These are phyloP conservation scores for Ctenochaetus hawaiiensis DNA, from an alignment of 2,797 vertebrate species.

Conservation along the genomic window DNA sequence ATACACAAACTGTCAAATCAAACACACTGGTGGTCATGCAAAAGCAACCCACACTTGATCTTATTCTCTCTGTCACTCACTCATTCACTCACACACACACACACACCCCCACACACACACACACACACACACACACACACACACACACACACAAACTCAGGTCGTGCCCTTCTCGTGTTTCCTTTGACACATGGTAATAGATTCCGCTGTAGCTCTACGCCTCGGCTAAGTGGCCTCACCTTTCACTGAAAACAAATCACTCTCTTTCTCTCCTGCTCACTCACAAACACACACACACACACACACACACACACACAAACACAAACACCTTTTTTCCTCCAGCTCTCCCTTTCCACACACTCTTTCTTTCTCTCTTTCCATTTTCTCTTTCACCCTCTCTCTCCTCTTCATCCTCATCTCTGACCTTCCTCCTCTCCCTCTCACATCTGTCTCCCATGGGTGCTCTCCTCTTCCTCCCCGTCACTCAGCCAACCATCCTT, in stretches of 20 bases:
- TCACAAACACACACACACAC: no score
- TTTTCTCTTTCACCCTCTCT: constrained; percentile 33
- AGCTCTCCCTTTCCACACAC: constrained; percentile 24
- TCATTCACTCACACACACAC: not conserved
- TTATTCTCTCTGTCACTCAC: constrained; percentile 27
- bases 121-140: constrained; percentile 39
- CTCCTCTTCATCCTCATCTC: constrained; percentile 53
- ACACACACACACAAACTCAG: constrained; percentile 71
- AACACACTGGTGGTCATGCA: constrained; percentile 28
- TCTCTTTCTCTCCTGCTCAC: constrained; percentile 67
- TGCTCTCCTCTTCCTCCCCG: constrained; percentile 72
- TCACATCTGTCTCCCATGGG: constrained; percentile 57
- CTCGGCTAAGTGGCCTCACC: constrained; percentile 96
- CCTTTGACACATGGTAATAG: constrained; percentile 99
- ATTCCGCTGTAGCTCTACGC: constrained; percentile 94
- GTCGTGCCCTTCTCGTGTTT: constrained; percentile 95
- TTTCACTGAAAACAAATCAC: constrained; percentile 99
- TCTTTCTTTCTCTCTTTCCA: constrained; percentile 24
- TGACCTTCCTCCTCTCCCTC: constrained; percentile 64
- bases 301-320: not conserved
- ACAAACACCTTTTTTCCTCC: constrained; percentile 11
- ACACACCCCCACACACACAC: constrained; percentile 21
- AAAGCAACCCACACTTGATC: constrained; percentile 33
- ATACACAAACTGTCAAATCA: constrained; percentile 1
- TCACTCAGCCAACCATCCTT: constrained; percentile 61